Evolutionary conservation across 2,888 invertebrate species (phyloP), one percentile per base, ranked within the genome.

Genomic region (Diarsia brunnea): DNA sequence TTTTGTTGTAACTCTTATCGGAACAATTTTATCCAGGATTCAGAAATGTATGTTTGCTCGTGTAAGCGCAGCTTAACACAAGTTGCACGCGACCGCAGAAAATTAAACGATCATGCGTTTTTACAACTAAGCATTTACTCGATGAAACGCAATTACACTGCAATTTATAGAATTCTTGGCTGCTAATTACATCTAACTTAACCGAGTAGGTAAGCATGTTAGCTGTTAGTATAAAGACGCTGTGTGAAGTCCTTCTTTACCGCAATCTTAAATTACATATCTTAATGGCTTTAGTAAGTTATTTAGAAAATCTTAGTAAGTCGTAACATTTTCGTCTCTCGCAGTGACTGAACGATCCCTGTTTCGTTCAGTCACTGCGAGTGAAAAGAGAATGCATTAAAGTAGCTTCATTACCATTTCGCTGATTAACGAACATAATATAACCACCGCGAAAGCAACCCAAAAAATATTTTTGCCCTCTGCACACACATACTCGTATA

Each of bases 51-150:
- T 51, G 21, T 55, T 55, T 24, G 43, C 55, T 49, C 43, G 31
- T 82, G 82, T 82, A 64, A 64, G 43, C 49, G 21, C 21, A 76
- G 24, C 76, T 64, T 45, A 79, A 77, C 81, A 69, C 72, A 75
- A 60, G 73, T 63, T 78, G 72, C 65, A 71, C 73, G 69, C 73
- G 69, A 84, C 72, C 70, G 65, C 72, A 60, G 80, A 65, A 80
- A 75, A 79, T 84, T 63, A 72, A 86, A 79, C 67, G 75, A 74
- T 84, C 86, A 84, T 78, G 73, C 78, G 71, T 82, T 84, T 84
- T 82, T 87, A 78, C 73, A 78, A 83, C 65, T 73, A 71, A 71
- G 58, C 68, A 84, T 68, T 78, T 84, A 71, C 61, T 69, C 69
- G 82, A 71, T 85, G 65, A 69, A 82, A 85, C 66, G 69, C 71